Evolutionary conservation across 2,113 vertebrate species (phyloP).

Genomic region (Uropsilus gracilis): DNA sequence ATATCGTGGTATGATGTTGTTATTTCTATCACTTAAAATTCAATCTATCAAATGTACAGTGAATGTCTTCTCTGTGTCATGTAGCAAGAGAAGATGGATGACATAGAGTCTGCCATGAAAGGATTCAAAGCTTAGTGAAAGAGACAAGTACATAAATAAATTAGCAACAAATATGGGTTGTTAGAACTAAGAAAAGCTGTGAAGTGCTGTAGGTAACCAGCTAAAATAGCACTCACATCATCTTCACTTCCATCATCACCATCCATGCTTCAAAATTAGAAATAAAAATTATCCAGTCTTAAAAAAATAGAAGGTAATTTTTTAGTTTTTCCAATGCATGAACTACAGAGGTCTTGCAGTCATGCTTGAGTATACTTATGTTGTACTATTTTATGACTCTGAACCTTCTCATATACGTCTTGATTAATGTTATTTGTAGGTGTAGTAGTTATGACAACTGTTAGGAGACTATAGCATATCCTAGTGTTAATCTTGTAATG

Average conservation of each 20-base stretch:
- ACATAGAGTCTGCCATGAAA: neutral
- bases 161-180: neutral
- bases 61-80: neutral
- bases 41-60: neutral
- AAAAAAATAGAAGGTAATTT: neutral
- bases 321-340: neutral
- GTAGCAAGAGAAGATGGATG: neutral
- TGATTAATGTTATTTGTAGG: neutral
- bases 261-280: neutral
- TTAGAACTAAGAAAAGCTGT: neutral
- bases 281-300: slow-evolving; percentile 6
- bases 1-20: neutral
- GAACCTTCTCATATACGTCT: neutral
- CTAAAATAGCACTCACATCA: neutral
- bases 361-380: neutral
- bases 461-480: neutral
- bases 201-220: neutral
- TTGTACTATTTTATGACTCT: neutral
- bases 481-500: neutral
- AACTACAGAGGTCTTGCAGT: neutral
- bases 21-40: slow-evolving; percentile 30
- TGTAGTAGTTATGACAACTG: neutral
- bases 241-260: neutral
- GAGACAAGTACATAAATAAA: neutral
- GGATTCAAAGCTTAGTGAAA: neutral